These are phyloP conservation scores for Aphelenchoides fujianensis DNA, from an alignment of 1,140 invertebrate species.

Conservation along the genomic window DNA sequence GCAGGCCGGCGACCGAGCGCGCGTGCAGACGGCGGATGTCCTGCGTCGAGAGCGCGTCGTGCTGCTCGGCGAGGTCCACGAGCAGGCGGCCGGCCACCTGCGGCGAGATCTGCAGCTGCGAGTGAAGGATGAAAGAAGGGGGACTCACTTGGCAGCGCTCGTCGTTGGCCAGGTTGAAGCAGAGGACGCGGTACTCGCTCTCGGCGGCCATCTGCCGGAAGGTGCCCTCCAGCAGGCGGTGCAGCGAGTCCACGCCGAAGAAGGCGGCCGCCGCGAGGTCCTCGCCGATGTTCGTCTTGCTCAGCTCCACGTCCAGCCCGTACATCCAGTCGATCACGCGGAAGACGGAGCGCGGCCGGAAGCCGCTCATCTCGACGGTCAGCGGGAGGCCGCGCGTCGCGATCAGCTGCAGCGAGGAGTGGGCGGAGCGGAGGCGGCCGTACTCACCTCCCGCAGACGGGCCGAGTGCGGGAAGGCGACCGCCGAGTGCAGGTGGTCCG, in stretches of 20 bases:
- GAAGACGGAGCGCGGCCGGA: neutral
- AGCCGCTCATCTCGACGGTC: neutral
- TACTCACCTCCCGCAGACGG: neutral
- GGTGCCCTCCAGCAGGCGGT: constrained; percentile 15
- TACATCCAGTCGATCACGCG: constrained; percentile 22
- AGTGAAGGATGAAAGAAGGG: neutral
- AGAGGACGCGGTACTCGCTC: neutral
- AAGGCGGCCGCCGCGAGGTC: constrained; percentile 4
- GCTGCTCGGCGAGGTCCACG: neutral
- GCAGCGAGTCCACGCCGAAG: constrained; percentile 14
- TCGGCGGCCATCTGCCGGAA: constrained; percentile 1
- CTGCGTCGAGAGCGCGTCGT: neutral
- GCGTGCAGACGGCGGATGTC: neutral
- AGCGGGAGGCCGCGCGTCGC: neutral
- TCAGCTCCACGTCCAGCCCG: neutral
- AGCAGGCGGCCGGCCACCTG: neutral
- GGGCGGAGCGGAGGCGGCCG: neutral
- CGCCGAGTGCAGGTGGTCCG: neutral
- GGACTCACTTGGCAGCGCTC: neutral
- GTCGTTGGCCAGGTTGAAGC: constrained; percentile 20
- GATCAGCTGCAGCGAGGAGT: neutral
- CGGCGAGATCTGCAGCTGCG: constrained; percentile 10
- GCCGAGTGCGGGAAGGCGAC: neutral
- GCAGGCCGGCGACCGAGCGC: neutral
- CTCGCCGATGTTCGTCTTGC: neutral